Base-by-base conservation (phyloP, 2,888 invertebrate species). In the Apamea sordens region DNA sequence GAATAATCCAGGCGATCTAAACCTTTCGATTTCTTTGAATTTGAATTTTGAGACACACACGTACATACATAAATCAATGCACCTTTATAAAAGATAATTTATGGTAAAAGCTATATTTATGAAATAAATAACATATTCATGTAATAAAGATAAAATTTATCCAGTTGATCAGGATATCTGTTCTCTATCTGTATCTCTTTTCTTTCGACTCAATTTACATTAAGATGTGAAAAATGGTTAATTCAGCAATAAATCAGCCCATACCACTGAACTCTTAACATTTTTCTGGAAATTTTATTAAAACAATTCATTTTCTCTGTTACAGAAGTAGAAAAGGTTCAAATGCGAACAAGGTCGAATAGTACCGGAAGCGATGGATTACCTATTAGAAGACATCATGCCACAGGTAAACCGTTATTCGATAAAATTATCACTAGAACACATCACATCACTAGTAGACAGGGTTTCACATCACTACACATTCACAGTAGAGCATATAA, bases 301-400 rank as follows among this genome's bases (percentile, higher is more conserved):
- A 56, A n/a, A 24, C 24, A 56, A 24, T n/a, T n/a, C 0, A 11
- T 56, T 56, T 56, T n/a, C 56, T 56, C 56, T 56, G 10, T 56
- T 56, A 56, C 24, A 56, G 56, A 56, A 56, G 24, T 93, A 89
- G 97, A 97, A 93, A 97, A 96, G 95, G 96, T 97, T 94, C 97
- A 96, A 94, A 97, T 97, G 95, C 94, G 97, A 94, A 95, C 97
- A 93, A 94, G 97, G 94, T 97, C 97, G 80, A 97, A 97, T 89
- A 97, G 97, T 93, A 97, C 97, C 93, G 97, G 97, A 92, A 97
- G 97, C 92, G 97, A 97, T 96, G 97, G 97, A 94, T 94, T 97
- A 94, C 96, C 97, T 83, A 96, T 97, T 94, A 95, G 97, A 96
- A 96, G 97, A 97, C 97, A 97, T 96, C 97, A 97, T 95, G 96